Conservation (phyloP, 1,140 invertebrate genomes). For the Calephelis nemesis region DNA sequence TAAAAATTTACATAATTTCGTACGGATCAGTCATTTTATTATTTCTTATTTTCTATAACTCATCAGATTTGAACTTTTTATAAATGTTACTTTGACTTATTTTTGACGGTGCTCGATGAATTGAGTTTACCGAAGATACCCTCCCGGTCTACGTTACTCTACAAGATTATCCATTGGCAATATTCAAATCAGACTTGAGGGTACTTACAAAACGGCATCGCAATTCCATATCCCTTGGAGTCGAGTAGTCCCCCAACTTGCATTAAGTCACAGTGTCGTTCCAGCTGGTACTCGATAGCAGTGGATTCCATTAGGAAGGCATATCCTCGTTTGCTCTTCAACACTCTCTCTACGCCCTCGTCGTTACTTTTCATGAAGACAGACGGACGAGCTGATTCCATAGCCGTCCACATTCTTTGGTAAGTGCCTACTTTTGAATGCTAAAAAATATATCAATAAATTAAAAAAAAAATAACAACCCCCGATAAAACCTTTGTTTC, state of each 20-base stretch:
- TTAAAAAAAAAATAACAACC: no score
- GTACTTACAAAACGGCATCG: constrained; percentile 85
- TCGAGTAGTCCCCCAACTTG: constrained; percentile 88
- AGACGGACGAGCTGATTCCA: constrained; percentile 88
- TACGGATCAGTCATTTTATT: constrained; percentile 79
- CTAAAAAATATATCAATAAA: constrained; percentile 46
- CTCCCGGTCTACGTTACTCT: no score
- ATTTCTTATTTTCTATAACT: constrained; percentile 80
- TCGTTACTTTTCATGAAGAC: constrained; percentile 90
- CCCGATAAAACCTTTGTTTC: constrained; percentile 83
- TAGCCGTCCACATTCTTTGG: constrained; percentile 87
- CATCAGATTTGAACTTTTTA: no score
- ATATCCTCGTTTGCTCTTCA: constrained; percentile 83
- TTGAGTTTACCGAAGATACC: no score
- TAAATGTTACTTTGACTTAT: no score
- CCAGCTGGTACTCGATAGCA: constrained; percentile 88
- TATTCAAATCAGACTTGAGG: background rate
- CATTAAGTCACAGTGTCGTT: constrained; percentile 87
- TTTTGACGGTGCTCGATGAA: no score
- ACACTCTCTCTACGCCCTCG: constrained; percentile 91
- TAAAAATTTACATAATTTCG: no score
- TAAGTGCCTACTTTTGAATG: constrained; percentile 87
- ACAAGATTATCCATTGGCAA: no score
- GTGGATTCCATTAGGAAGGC: constrained; percentile 94
- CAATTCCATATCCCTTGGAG: constrained; percentile 91